Percentiles rank a stretch among this genome's conserved stretches.
These are phyloP conservation scores for Homarus americanus DNA, from an alignment of 1,140 invertebrate genomes.

Conservation along the genomic window DNA sequence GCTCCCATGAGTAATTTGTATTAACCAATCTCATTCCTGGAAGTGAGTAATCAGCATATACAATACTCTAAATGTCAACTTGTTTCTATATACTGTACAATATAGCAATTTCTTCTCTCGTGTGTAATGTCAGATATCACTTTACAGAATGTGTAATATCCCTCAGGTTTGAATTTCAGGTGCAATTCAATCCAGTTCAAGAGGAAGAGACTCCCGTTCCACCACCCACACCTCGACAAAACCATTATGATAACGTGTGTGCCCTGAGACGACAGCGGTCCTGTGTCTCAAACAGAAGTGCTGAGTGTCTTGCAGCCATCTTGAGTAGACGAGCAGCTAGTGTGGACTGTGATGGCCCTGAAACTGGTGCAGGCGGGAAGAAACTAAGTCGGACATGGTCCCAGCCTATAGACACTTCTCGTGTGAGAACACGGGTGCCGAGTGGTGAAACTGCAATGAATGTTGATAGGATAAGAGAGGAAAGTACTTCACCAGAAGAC, in stretches of 20 bases:
- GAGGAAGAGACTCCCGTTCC: conserved; percentile 28
- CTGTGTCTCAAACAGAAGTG: conserved; percentile 68
- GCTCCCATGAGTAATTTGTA: too few relatives aligned
- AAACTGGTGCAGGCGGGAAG: conserved; percentile 37
- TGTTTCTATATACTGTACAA: too few relatives aligned
- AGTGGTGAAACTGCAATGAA: conserved; percentile 53
- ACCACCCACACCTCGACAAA: conserved; percentile 61
- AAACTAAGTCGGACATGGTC: conserved; percentile 61
- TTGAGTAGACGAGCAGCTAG: conserved; percentile 65
- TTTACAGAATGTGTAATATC: background rate
- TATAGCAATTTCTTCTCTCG: background rate
- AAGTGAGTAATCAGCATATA: too few relatives aligned
- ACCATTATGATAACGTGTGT: conserved; percentile 72
- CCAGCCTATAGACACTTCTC: conserved; percentile 57
- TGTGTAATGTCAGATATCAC: background rate
- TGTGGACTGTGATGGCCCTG: conserved; percentile 49
- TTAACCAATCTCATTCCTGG: too few relatives aligned
- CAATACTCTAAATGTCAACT: too few relatives aligned
- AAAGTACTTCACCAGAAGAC: conserved; percentile 58
- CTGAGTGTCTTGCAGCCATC: conserved; percentile 67
- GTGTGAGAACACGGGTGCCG: conserved; percentile 41
- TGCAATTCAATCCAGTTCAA: conserved; percentile 70
- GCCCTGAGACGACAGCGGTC: conserved; percentile 72
- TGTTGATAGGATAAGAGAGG: conserved; percentile 62
- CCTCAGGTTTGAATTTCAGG: conserved; percentile 44